Evolutionary conservation across 2,888 invertebrate genomes (phyloP).

Genomic region (Stratiomys singularior): DNA sequence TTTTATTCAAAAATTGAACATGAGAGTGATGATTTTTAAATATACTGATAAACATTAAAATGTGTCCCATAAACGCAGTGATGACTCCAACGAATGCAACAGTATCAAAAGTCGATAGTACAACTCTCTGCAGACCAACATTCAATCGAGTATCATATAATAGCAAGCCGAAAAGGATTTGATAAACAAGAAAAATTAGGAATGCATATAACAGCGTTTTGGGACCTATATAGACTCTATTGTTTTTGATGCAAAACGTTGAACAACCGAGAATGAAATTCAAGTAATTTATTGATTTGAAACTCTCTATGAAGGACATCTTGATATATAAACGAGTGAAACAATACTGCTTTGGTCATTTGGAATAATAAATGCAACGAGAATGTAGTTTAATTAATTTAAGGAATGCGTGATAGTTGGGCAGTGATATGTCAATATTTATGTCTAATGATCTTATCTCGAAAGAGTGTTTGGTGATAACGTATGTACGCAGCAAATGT

Average conservation of each 20-base stretch:
- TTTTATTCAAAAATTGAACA: not conserved
- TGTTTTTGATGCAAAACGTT: not conserved
- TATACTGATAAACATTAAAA: not conserved
- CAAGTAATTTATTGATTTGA: not conserved
- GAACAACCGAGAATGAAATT: not conserved
- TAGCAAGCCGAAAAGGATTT: not conserved
- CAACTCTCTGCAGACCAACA: not conserved
- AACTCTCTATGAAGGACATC: not conserved
- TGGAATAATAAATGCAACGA: no score
- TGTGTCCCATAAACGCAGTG: not conserved
- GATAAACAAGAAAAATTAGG: not conserved
- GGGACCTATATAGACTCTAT: not conserved
- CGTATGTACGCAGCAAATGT: no score
- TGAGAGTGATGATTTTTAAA: not conserved
- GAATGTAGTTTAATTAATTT: no score
- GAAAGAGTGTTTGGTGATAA: no score
- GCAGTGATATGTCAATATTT: no score
- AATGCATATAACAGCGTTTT: not conserved
- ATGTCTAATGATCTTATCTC: no score
- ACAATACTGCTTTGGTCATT: no score
- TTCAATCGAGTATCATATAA: constrained; percentile 1
- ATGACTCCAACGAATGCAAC: not conserved
- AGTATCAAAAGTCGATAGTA: not conserved
- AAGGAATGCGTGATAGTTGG: no score
- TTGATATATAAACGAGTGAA: no score